Evolutionary conservation across 2,888 invertebrate species (phyloP), one percentile per base, ranked within the genome.

Genomic region (Lycia hirtaria): DNA sequence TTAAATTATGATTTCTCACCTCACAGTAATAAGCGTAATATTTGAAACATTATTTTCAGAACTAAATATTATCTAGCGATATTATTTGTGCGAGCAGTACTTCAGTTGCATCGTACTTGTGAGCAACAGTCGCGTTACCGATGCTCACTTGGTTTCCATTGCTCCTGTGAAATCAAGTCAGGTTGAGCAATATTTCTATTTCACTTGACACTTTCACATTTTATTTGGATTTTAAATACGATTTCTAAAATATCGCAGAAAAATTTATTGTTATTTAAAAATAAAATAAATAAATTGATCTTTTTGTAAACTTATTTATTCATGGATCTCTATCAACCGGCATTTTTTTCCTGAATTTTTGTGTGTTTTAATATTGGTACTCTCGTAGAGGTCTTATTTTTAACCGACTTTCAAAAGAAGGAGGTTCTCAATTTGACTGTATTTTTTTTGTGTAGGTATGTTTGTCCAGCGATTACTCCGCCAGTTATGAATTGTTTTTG

Each of bases 121-220:
- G 14, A 12, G 14, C 9, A 47, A 44, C 20, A 47, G 33, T 47
- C 24, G 12, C 10, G 24, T 47, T 15, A 22, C 22, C 12, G 44
- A 32, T 32, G 33, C 47, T 22, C 35, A 5, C 47, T 24, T 40
- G 43, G 53, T 30, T 55, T 50, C 35, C 33, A 43, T 15, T 32
- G 38, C 47, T 38, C 51, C 20, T 22, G 48, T 48, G 43, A 56
- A 52, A 52, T 48, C 37, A 56, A 33, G 60, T 48, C 55, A 35
- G 15, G 32, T 28, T 37, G 33, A 52, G 44, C 24, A 28, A 26
- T 43, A 17, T 37, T 28, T 52, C 44, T 20, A 44, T 52, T 38
- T 26, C 35, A 28, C 4, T 44, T 28, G 40, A 28, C 49, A 40
- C 4, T 40, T 50, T 26, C 7, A 22, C n/a, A 35, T 22, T 35